Evolutionary conservation across 1,140 invertebrate species (phyloP).

Genomic region (Ericerus pela): DNA sequence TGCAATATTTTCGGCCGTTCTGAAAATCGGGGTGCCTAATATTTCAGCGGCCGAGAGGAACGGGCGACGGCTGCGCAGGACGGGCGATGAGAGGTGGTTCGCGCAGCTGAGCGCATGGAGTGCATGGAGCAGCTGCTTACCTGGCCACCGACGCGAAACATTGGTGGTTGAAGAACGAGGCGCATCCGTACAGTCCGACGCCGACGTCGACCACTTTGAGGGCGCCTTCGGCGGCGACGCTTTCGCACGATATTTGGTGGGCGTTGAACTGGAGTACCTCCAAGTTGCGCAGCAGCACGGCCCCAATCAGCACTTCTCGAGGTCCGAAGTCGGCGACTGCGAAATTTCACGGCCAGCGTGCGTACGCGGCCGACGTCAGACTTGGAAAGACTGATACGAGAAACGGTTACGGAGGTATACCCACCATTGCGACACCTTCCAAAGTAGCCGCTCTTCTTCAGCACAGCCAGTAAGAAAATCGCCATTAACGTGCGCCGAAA

Average conservation of each 20-base stretch:
- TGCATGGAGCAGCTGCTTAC: slow-evolving; percentile 29
- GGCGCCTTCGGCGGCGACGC: neutral
- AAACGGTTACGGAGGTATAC: neutral
- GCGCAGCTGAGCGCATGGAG: neutral
- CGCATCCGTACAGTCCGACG: slow-evolving; percentile 61
- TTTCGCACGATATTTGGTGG: slow-evolving; percentile 53
- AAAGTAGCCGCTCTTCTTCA: slow-evolving; percentile 48
- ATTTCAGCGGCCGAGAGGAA: no score
- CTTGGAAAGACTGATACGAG: neutral
- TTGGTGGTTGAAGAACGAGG: slow-evolving; percentile 75
- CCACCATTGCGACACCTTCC: slow-evolving; percentile 14
- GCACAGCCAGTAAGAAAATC: slow-evolving; percentile 54
- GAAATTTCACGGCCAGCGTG: neutral
- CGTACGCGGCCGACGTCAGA: neutral
- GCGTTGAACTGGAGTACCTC: slow-evolving; percentile 79
- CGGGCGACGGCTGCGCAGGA: no score
- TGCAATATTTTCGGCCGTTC: no score
- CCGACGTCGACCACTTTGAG: slow-evolving; percentile 39
- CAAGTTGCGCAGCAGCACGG: slow-evolving; percentile 52
- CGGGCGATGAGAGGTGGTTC: no score
- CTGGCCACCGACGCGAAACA: slow-evolving; percentile 66
- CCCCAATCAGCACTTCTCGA: slow-evolving; percentile 39
- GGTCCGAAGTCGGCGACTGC: neutral
- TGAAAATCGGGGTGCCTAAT: no score
- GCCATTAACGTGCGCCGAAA: slow-evolving; percentile 62